phyloP scores from a whole-genome alignment of 2,797 vertebrate species.

The Diplodus sargus region DNA sequence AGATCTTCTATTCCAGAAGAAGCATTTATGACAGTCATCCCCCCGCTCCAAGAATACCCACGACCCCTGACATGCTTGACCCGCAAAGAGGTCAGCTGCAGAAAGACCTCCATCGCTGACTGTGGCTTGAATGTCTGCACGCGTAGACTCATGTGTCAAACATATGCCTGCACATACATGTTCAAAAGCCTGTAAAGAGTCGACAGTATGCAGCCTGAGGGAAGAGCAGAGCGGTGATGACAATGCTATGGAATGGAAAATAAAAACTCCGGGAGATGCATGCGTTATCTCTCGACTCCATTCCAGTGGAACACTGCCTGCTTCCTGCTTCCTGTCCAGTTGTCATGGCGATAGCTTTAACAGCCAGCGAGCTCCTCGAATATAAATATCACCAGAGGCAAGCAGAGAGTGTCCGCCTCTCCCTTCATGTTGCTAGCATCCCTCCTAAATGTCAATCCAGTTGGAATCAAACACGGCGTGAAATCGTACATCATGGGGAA shows the following conservation, averaged over 20 bases:
- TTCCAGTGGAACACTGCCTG: constrained; percentile 47
- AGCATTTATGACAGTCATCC: constrained; percentile 56
- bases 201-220: constrained; percentile 6
- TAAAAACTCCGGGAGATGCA: neutral
- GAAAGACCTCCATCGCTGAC: constrained; percentile 11
- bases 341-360: constrained; percentile 65
- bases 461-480: constrained; percentile 18
- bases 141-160: constrained; percentile 18
- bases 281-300: constrained; percentile 65
- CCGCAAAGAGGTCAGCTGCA: constrained; percentile 42
- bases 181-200: neutral
- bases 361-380: constrained; percentile 29
- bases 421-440: constrained; percentile 22
- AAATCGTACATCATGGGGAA: constrained; percentile 23
- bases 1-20: constrained; percentile 19
- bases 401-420: constrained; percentile 47
- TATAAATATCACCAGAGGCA: constrained; percentile 48
- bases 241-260: neutral
- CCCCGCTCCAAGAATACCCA: constrained; percentile 64
- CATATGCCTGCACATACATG: neutral
- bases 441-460: constrained; percentile 57
- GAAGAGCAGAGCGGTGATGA: neutral
- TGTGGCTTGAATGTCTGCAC: constrained; percentile 7
- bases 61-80: constrained; percentile 44
- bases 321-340: constrained; percentile 82